phyloP scores from a whole-genome alignment of 2,888 invertebrate species.

The Volucella zonaria region DNA sequence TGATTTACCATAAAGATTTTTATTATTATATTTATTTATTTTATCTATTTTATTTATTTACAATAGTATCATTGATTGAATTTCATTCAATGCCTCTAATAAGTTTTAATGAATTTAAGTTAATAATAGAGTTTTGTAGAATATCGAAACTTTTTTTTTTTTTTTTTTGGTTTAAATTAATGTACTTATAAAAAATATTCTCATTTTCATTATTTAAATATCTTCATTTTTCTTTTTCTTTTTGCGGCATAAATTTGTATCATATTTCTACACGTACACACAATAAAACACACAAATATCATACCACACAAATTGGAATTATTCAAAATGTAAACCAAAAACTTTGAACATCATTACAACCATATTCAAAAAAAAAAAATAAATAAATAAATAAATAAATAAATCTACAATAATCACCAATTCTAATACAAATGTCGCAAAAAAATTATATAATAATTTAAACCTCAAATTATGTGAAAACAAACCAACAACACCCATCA shows the following conservation, averaged over 20 bases:
- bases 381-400: no score
- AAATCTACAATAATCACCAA: conserved; percentile 66
- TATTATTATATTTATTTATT: not conserved
- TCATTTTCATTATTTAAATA: conserved; percentile 29
- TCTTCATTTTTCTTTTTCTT: conserved; percentile 53
- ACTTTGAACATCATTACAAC: conserved; percentile 49
- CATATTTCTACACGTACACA: conserved; percentile 66
- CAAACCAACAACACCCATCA: conserved; percentile 23
- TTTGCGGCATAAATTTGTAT: conserved; percentile 61
- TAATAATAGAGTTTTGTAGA: no score
- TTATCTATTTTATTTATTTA: not conserved
- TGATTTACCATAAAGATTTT: not conserved
- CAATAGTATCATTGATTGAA: not conserved
- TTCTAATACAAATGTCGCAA: conserved; percentile 36
- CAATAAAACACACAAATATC: conserved; percentile 71
- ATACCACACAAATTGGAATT: conserved; percentile 69
- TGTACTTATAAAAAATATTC: not conserved
- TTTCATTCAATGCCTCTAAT: no score
- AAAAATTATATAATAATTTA: conserved; percentile 15
- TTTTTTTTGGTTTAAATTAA: no score
- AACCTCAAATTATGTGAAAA: conserved; percentile 38
- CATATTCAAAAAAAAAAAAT: conserved; percentile 42
- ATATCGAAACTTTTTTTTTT: no score
- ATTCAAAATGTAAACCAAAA: conserved; percentile 42
- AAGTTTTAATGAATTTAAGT: no score